Evolutionary conservation across 2,113 vertebrate genomes (phyloP).

Genomic region (Isichthys henryi): DNA sequence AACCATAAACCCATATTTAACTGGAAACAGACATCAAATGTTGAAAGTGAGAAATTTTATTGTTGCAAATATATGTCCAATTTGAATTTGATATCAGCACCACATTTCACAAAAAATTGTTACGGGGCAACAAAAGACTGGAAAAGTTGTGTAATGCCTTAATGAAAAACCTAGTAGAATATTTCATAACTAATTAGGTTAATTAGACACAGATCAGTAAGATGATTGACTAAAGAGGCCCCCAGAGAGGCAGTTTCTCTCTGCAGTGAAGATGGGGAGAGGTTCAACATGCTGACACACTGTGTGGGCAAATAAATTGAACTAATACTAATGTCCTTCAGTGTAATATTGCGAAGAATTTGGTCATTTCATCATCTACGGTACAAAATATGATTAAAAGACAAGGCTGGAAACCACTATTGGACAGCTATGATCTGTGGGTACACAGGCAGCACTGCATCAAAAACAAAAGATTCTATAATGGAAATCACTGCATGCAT

Average conservation of each 20-base stretch:
- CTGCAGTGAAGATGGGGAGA: neutral
- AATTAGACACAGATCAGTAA: neutral
- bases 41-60: neutral
- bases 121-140: neutral
- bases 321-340: neutral
- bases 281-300: neutral
- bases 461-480: neutral
- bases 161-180: neutral
- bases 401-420: neutral
- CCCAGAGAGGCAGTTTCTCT: neutral
- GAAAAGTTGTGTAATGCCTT: neutral
- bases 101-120: neutral
- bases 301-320: neutral
- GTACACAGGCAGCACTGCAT: neutral
- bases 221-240: neutral
- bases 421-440: neutral
- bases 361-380: neutral
- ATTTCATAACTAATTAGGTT: neutral
- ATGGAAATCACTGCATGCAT: neutral
- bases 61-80: neutral
- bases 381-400: neutral
- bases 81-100: neutral
- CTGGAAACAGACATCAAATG: neutral
- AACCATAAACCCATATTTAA: neutral
- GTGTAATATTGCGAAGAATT: neutral